Base-by-base conservation (phyloP, 1,140 invertebrate species). In the Formica selysi region DNA sequence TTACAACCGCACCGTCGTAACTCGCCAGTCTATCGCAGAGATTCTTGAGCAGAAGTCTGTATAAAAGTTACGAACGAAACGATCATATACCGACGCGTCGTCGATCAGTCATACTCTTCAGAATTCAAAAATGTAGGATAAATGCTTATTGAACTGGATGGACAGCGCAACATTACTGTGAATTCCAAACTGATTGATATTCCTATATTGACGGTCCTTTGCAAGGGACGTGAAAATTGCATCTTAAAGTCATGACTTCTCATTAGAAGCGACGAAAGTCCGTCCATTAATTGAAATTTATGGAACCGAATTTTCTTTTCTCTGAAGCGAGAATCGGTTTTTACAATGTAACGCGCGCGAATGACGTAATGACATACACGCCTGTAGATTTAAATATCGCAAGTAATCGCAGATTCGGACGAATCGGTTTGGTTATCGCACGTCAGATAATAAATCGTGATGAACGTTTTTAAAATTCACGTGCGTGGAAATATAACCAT, bases 401-500 rank as follows among this genome's bases (percentile, higher is more conserved):
- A 61, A 83, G 73, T 83, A 73, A 74, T 61, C 67, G 68, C 54
- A 57, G 26, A 38, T 44, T 68, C 36, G 48, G 64, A 32, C 38
- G 68, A 61, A 54, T 67, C 44, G 54, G 54, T 44, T 74, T 38
- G 68, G 51, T 83, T 74, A 83, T 70, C 68, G 38, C 79, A 54
- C 62, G 79, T 62, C 68, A 74, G 54, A 73, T 83, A 70, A 83
- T 83, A 83, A 83, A 83, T 83, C 68, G 79, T 83, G 79, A 83
- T 57, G 68, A 57, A 74, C 68, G 54, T 83, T 83, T 83, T 83
- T 41, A 70, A 83, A 83, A 74, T 73, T 83, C 79, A 83, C 68
- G 29, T 73, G 79, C 79, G 68, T 62, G 79, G 79, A 81, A 81
- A 81, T 83, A 83, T 74, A 83, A 83, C 79, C 57, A 83, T 83